Evolutionary conservation across 2,888 invertebrate species (phyloP).

Genomic region (Aphodius sticticus): DNA sequence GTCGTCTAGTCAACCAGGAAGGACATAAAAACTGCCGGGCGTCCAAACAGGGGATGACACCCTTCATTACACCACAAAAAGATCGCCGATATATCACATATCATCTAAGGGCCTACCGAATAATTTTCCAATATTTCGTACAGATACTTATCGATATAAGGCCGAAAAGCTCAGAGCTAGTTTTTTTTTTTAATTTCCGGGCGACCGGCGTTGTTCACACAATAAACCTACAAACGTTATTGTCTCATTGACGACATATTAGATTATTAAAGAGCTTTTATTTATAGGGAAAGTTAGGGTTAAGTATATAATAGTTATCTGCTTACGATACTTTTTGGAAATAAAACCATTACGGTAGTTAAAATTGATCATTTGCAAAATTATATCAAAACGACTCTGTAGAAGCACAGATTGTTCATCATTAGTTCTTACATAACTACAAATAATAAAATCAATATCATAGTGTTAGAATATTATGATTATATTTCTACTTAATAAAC

Average conservation of each 20-base stretch:
- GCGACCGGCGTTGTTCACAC: neutral
- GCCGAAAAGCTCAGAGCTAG: neutral
- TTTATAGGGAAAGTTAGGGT: too few species aligned
- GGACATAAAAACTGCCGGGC: neutral
- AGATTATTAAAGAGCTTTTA: too few species aligned
- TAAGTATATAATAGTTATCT: too few species aligned
- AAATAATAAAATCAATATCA: too few species aligned
- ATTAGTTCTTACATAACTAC: too few species aligned
- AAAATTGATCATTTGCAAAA: too few species aligned
- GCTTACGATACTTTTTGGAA: too few species aligned
- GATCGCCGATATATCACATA: neutral
- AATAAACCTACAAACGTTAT: neutral
- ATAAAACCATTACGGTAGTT: too few species aligned
- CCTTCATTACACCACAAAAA: slow-evolving; percentile 4
- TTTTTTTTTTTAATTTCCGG: neutral
- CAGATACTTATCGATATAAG: neutral
- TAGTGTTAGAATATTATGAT: neutral
- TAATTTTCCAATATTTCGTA: neutral
- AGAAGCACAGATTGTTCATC: too few species aligned
- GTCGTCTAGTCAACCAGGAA: neutral
- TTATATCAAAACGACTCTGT: too few species aligned
- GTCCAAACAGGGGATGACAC: neutral
- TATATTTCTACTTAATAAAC: neutral
- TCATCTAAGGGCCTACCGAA: neutral
- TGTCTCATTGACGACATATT: neutral